phyloP scores from a whole-genome alignment of 2,113 vertebrate genomes.

The Potamarius usumacintae region DNA sequence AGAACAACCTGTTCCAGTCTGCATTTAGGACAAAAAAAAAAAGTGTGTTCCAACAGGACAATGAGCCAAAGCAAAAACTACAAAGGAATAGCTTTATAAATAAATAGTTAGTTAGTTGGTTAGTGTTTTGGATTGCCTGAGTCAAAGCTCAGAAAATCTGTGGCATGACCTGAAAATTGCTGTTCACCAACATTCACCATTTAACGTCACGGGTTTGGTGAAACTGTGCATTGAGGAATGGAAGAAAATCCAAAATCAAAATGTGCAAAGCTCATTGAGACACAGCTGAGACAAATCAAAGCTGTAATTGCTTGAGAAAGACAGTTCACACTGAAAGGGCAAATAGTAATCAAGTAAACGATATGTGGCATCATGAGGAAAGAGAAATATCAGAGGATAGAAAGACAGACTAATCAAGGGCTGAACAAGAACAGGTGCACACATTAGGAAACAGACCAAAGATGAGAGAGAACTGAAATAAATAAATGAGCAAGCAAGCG shows the following conservation, averaged over 20 bases:
- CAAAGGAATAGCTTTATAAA: not conserved
- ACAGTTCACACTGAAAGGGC: not conserved
- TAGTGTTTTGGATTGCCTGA: too few relatives aligned
- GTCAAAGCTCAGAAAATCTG: not conserved
- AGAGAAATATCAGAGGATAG: not conserved
- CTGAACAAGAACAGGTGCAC: not conserved
- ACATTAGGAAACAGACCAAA: not conserved
- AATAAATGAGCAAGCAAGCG: too few relatives aligned
- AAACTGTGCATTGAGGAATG: not conserved
- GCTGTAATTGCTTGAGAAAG: not conserved
- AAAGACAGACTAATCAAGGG: not conserved
- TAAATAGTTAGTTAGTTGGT: too few relatives aligned
- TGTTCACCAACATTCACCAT: not conserved
- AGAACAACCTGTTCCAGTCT: not conserved
- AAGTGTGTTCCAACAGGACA: too few relatives aligned
- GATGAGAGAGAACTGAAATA: too few relatives aligned
- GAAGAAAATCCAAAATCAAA: not conserved
- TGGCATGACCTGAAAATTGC: not conserved
- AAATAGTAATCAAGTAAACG: not conserved
- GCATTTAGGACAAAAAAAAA: not conserved
- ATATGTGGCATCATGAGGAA: not conserved
- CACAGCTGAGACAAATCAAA: not conserved
- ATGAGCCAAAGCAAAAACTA: not conserved
- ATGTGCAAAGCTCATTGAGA: not conserved
- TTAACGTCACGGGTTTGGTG: not conserved